Conservation (phyloP, 2,888 invertebrate genomes). For the Dendrolimus pini region DNA sequence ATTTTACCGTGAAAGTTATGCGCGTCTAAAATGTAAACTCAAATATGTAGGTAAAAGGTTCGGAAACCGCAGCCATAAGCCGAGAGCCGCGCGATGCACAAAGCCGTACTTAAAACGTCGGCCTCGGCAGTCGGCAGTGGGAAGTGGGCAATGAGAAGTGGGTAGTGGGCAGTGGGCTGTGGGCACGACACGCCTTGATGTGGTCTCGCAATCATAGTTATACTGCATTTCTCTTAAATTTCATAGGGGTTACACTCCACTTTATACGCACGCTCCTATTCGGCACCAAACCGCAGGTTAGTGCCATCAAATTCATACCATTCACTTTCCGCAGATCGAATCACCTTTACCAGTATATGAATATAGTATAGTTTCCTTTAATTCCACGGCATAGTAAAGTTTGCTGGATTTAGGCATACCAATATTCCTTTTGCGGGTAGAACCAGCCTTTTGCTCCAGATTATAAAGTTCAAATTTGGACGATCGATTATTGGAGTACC, state of each 20-base stretch:
- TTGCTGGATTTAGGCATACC: neutral
- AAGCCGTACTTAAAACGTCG: neutral
- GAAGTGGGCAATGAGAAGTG: too few species aligned
- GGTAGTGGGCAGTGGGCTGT: too few species aligned
- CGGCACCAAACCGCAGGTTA: neutral
- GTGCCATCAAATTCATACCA: neutral
- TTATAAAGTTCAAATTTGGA: neutral
- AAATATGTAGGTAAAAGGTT: neutral
- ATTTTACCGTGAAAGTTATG: neutral
- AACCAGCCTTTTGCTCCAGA: neutral
- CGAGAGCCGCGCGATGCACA: neutral
- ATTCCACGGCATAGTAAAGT: neutral
- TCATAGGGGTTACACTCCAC: neutral
- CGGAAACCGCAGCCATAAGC: neutral
- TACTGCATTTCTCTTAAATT: neutral
- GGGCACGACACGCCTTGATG: neutral
- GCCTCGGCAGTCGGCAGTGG: neutral
- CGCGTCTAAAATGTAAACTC: neutral
- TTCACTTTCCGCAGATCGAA: neutral
- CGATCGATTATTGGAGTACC: neutral
- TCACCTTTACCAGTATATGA: neutral
- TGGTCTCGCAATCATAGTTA: neutral
- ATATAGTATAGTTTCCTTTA: neutral
- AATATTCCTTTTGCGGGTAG: neutral
- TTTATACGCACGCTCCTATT: neutral